These are phyloP conservation scores for Yasuhikotakia modesta DNA, from an alignment of 2,797 vertebrate genomes.

Conservation along the genomic window DNA sequence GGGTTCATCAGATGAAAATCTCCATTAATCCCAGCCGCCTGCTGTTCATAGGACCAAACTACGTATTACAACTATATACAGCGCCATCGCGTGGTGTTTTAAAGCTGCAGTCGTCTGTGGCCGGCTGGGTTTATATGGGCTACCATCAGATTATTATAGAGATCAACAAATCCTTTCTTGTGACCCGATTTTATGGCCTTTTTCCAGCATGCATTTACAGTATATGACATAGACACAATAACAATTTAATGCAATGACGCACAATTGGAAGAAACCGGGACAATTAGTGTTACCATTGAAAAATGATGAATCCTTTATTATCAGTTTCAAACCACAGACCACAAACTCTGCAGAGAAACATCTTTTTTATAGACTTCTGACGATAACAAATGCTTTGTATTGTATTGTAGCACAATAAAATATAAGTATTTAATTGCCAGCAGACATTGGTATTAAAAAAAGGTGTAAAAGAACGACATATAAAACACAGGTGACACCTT, in stretches of 20 bases:
- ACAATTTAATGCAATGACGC: too few relatives aligned
- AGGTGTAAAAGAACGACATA: background rate
- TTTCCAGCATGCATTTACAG: background rate
- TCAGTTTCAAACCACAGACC: too few relatives aligned
- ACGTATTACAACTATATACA: constrained; percentile 51
- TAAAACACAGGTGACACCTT: background rate
- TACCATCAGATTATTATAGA: constrained; percentile 11
- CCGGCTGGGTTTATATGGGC: background rate
- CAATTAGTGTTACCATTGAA: too few relatives aligned
- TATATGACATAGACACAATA: too few relatives aligned
- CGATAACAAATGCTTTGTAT: too few relatives aligned
- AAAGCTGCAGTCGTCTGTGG: background rate
- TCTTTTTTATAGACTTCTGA: background rate
- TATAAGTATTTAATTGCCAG: background rate
- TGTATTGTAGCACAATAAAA: background rate
- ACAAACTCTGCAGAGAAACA: too few relatives aligned
- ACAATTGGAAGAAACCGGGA: too few relatives aligned
- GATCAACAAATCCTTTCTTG: background rate
- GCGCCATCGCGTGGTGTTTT: constrained; percentile 58
- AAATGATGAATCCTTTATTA: too few relatives aligned
- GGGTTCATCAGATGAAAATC: constrained; percentile 10
- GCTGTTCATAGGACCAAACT: constrained; percentile 55
- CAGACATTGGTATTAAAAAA: background rate
- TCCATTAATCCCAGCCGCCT: constrained; percentile 70
- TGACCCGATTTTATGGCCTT: background rate